Base-by-base conservation (phyloP, 2,797 vertebrate genomes). In the Acrossocheilus fasciatus region DNA sequence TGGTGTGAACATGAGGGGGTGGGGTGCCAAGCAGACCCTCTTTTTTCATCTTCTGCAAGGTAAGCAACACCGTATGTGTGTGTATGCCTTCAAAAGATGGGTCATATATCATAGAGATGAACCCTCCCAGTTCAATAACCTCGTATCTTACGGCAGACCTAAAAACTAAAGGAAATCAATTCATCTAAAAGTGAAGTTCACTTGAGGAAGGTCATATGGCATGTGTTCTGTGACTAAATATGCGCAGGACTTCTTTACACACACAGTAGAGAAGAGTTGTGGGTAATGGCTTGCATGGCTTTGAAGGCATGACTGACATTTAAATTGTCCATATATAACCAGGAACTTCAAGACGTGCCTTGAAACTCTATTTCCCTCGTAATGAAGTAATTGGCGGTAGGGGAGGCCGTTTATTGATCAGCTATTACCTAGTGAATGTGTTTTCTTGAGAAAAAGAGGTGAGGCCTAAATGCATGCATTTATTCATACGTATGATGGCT, bases 181-280 rank as follows among this genome's bases (percentile, higher is more conserved):
- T 85, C 11, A 79, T 79, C 78, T 30, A 30, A 64, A 34, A 64
- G 18, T 43, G 74, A 41, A 76, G 7, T 84, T 90, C 85, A 90
- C 66, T 87, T 88, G 70, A 62, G 82, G 85, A 86, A 92, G 92
- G 91, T 86, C 79, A 81, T 81, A 41, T 20, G 78, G 26, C 91
- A 82, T 92, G 89, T 91, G 91, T 87, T 92, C 91, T 91, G 90
- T 93, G 91, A 92, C 90, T 92, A 93, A 94, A 93, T 92, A 93
- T 89, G 89, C 39, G 59, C 14, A 81, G 47, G 39, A 2, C 47
- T 47, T 84, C 82, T 43, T 66, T 74, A 69, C 47, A 84, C 20
- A n/a, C 26, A 70, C 74, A 43, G 26, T 41, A 76, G 72, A 39
- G 30, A 70, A 34, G 50, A 80, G 52, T 45, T 57, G 26, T 79